These are phyloP conservation scores for Drosophila paranaensis DNA, from an alignment of 2,888 invertebrate species.

Conservation along the genomic window DNA sequence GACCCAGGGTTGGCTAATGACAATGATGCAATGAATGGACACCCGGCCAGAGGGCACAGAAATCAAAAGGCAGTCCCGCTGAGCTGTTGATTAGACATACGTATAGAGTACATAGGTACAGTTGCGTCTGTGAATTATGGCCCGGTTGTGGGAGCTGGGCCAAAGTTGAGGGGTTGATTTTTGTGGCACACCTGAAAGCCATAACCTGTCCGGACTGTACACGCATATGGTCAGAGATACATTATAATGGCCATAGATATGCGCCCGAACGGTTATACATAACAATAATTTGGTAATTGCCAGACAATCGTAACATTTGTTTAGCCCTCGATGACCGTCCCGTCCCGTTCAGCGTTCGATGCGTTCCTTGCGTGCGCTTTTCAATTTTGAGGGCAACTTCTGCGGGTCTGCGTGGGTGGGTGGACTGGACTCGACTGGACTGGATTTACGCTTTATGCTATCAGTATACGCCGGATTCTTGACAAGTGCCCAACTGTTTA, in stretches of 20 bases:
- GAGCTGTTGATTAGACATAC: slow-evolving; percentile 59
- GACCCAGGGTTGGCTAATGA: slow-evolving; percentile 65
- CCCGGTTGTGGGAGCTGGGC: background rate
- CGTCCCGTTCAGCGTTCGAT: slow-evolving; percentile 19
- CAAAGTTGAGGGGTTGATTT: slow-evolving; percentile 50
- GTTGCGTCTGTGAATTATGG: slow-evolving; percentile 70
- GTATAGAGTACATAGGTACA: slow-evolving; percentile 47
- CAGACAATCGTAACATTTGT: slow-evolving; percentile 77
- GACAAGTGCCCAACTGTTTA: slow-evolving; percentile 66
- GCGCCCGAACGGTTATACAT: slow-evolving; percentile 66
- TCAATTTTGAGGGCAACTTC: slow-evolving; percentile 63
- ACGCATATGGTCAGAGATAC: slow-evolving; percentile 67
- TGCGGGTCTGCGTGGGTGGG: slow-evolving; percentile 13
- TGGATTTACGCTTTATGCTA: slow-evolving; percentile 23
- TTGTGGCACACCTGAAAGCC: slow-evolving; percentile 67
- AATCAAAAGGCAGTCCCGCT: slow-evolving; percentile 73
- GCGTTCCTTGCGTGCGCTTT: slow-evolving; percentile 69
- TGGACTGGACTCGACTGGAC: too few relatives aligned
- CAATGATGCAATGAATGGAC: slow-evolving; percentile 62
- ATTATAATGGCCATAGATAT: slow-evolving; percentile 70
- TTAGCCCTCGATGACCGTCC: slow-evolving; percentile 9
- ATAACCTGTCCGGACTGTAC: slow-evolving; percentile 71
- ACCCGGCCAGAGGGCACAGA: slow-evolving; percentile 54
- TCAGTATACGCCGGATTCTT: slow-evolving; percentile 34
- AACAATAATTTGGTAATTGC: slow-evolving; percentile 81